phyloP scores from a whole-genome alignment of 2,113 vertebrate genomes.

The Ciconia maguari region DNA sequence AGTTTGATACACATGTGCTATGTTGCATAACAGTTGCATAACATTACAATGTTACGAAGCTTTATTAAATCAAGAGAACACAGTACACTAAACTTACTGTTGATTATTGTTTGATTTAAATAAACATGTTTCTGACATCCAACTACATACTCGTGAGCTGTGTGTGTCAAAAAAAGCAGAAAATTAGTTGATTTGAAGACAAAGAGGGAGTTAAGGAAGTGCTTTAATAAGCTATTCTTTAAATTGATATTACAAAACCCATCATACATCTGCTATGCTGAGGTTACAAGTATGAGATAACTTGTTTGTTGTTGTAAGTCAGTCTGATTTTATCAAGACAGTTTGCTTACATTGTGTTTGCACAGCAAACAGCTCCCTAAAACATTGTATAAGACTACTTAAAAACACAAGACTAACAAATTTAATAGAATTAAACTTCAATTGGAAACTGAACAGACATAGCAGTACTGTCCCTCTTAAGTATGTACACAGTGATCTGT shows the following conservation, averaged over 20 bases:
- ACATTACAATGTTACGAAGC: background rate
- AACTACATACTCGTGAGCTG: background rate
- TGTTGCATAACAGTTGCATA: background rate
- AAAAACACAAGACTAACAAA: background rate
- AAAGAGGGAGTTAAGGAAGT: background rate
- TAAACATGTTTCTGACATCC: background rate
- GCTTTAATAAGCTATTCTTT: background rate
- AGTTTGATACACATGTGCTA: background rate
- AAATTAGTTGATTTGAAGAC: background rate
- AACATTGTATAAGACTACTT: background rate
- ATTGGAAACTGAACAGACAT: background rate
- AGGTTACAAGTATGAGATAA: background rate
- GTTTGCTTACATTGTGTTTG: background rate
- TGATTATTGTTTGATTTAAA: background rate
- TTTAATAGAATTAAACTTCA: background rate
- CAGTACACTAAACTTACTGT: background rate
- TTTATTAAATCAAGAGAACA: background rate
- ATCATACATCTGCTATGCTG: background rate
- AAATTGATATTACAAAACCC: background rate
- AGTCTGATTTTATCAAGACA: background rate
- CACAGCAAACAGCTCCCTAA: background rate
- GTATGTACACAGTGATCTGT: background rate
- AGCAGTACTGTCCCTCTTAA: background rate
- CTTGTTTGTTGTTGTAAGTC: background rate
- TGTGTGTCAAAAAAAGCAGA: background rate